Evolutionary conservation across 2,113 vertebrate genomes (phyloP), one percentile per base, ranked within the genome.

Genomic region (Carollia perspicillata): DNA sequence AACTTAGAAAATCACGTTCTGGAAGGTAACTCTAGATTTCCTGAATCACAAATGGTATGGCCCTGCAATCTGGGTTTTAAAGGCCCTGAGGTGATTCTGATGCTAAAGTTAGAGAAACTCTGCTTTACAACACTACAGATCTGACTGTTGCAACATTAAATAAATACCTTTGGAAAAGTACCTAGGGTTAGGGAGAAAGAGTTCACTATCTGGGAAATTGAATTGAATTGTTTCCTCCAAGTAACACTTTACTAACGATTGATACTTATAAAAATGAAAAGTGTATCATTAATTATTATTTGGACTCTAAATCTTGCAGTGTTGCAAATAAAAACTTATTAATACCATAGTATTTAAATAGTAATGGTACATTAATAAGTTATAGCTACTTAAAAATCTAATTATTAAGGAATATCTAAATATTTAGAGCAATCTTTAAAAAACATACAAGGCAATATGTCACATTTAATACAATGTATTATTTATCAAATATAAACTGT

Each of bases 391-490:
- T 83, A 84, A 35, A 91, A 72, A 79, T 65, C 6, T 92, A 77
- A 83, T 77, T 87, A 79, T 93, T 79, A 83, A 51, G 84, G 87
- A 65, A n/a, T 20, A 51, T 84, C 97, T 79, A 49, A 97, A 91
- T 69, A 80, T 60, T 84, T 88, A 92, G 28, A n/a, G 20, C 55
- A 83, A 53, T 74, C 35, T 92, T 86, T 94, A 71, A 94, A 94
- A 83, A 87, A 3, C 58, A 72, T 42, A 26, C 4, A 13, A 10
- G 18, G 6, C 26, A 84, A 30, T 77, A 71, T 72, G 83, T 89
- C 63, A 0, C 1, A 80, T 42, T 84, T 60, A 55, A 55, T 17
- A 71, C 18, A 66, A 2, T 12, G 3, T 44, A 14, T 11, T 40
- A 72, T 90, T 98, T 96, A 35, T 97, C 66, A 96, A 60, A 77